Conservation (phyloP, 2,113 vertebrate genomes). For the Brachyhypopomus gauderio region DNA sequence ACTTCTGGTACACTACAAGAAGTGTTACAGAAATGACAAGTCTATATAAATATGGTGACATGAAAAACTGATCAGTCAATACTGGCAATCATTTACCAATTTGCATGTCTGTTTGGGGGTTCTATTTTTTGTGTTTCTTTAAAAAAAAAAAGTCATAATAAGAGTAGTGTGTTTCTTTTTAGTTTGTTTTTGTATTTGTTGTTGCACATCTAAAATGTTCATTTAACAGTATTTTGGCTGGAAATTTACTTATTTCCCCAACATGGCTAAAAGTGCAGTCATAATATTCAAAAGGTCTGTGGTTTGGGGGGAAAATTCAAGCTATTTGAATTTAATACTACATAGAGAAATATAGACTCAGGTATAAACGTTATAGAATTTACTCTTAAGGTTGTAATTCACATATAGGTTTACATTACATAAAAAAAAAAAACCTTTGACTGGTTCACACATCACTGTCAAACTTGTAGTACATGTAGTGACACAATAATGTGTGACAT, state of each 20-base stretch:
- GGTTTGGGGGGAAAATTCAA: conserved; percentile 34
- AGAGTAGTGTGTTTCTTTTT: conserved; percentile 43
- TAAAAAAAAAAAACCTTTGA: background rate
- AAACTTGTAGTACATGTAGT: background rate
- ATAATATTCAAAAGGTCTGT: conserved; percentile 40
- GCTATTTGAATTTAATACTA: conserved; percentile 16
- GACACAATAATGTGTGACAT: no score
- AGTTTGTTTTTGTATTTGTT: background rate
- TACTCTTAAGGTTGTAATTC: background rate
- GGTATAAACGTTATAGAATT: background rate
- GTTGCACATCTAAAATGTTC: conserved; percentile 1
- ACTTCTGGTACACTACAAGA: conserved; percentile 63
- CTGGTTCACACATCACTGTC: background rate
- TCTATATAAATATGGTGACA: conserved; percentile 34
- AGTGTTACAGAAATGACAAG: conserved; percentile 55
- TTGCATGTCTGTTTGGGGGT: conserved; percentile 16
- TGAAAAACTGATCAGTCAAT: background rate
- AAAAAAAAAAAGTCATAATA: conserved; percentile 24
- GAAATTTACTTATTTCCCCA: background rate
- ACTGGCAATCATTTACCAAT: conserved; percentile 16
- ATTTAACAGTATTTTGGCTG: conserved; percentile 5
- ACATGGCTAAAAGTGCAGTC: conserved; percentile 52
- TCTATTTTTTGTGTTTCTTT: background rate
- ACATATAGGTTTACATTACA: background rate
- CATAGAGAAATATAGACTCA: background rate